Evolutionary conservation across 2,113 vertebrate genomes (phyloP).

Genomic region (Takifugu bimaculatus): DNA sequence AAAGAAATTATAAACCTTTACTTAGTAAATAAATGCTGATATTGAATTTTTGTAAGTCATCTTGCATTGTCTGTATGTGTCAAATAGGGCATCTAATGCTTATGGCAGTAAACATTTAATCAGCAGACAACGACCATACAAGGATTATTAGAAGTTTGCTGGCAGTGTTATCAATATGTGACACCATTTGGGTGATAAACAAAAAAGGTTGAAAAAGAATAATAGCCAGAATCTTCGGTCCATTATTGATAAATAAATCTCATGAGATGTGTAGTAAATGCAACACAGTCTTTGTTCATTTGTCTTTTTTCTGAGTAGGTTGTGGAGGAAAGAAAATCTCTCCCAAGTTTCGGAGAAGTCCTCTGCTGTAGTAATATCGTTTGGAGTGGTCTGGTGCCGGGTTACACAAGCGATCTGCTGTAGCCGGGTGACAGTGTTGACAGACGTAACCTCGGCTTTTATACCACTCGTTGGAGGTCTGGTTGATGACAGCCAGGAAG

Average conservation of each 20-base stretch:
- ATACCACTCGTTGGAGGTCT: constrained; percentile 91
- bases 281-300: constrained; percentile 27
- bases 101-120: not conserved
- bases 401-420: constrained; percentile 29
- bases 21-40: too few species aligned
- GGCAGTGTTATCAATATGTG: not conserved
- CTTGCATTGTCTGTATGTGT: not conserved
- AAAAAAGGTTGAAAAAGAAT: not conserved
- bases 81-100: not conserved
- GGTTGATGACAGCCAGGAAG: constrained; percentile 85
- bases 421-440: constrained; percentile 65
- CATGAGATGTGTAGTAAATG: constrained; percentile 1
- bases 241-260: not conserved
- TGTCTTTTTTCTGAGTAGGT: constrained; percentile 46
- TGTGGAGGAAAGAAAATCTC: constrained; percentile 80
- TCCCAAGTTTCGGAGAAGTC: constrained; percentile 77
- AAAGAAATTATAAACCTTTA: not conserved
- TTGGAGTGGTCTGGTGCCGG: constrained; percentile 53
- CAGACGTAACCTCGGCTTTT: constrained; percentile 65
- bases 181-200: not conserved
- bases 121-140: not conserved
- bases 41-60: not conserved
- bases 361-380: constrained; percentile 79
- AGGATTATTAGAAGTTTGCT: not conserved
- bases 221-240: not conserved